Conservation (phyloP, 2,888 invertebrate genomes). For the Xanthorhoe designata region DNA sequence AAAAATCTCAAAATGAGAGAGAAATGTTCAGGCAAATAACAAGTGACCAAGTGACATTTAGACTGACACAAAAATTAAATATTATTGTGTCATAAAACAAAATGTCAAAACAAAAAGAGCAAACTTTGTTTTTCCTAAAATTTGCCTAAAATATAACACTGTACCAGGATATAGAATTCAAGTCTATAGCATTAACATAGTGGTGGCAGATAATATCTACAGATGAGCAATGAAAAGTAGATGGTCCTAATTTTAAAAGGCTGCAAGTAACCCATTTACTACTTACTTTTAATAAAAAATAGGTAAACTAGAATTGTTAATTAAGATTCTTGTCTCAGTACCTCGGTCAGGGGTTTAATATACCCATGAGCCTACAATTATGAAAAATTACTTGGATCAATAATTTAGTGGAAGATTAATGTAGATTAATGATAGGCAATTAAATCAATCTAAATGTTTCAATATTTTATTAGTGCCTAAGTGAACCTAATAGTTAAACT, state of each 20-base stretch:
- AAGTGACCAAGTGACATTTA: slow-evolving; percentile 53
- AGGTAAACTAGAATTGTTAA: not conserved
- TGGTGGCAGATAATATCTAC: not conserved
- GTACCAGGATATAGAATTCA: not conserved
- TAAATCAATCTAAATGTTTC: not conserved
- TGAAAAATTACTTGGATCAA: not conserved
- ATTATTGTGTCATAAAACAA: slow-evolving; percentile 48
- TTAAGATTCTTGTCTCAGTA: too few relatives aligned
- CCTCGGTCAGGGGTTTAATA: not conserved
- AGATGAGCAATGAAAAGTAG: too few relatives aligned
- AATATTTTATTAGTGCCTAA: too few relatives aligned
- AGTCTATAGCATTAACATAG: not conserved
- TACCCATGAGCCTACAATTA: not conserved
- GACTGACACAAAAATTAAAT: slow-evolving; percentile 60
- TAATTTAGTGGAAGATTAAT: not conserved
- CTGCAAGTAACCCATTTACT: not conserved
- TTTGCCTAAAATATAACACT: not conserved
- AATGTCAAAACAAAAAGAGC: slow-evolving; percentile 46
- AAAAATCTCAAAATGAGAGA: not conserved
- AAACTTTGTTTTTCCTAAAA: not conserved
- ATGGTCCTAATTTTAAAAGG: not conserved
- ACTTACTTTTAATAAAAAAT: not conserved
- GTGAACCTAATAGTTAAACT: too few relatives aligned
- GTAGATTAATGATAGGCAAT: too few relatives aligned
- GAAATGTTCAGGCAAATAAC: slow-evolving; percentile 19